Evolutionary conservation across 2,888 invertebrate species (phyloP), one percentile per base, ranked within the genome.

Genomic region (Leucania comma): DNA sequence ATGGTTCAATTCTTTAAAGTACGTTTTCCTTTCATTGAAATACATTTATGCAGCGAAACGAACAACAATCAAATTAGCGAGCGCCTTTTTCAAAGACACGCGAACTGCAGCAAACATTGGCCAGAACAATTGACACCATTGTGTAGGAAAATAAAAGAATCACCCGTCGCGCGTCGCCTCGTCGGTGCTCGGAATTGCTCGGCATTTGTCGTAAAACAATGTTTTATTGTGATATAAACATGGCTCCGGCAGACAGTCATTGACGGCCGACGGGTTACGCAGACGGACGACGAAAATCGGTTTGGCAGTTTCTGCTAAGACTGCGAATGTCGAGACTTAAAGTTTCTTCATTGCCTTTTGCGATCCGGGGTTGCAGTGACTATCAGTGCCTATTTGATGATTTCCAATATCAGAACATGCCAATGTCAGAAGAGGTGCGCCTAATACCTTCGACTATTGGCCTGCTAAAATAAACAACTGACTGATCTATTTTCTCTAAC

Each of bases 211-310:
- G 89, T 93, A 91, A 92, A 92, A 85, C 88, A 86, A 80, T 85
- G 87, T 90, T 91, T 92, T 92, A 92, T 90, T 89, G 90, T 88
- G 86, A 78, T 87, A 89, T 93, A 91, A 92, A 92, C 90, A 90
- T 86, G 84, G 83, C 83, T 81, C 85, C 82, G 81, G 80, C 80
- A 90, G 90, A 88, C 88, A 86, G 74, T 84, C 90, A 91, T 92
- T 91, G 92, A 92, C 89, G 90, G 77, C 80, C 82, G 77, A 85
- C 78, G 83, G 83, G 35, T 32, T 46, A 5, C 4, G 26, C 63
- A 68, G 59, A 80, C 80, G 63, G 48, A 24, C 68, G 48, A 56
- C 68, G 60, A 14, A 60, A 60, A 59, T 26, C 0, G 12, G 9
- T 3, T 14, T 4, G n/a, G 29, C 35, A 46, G 2, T 20, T 26